Conservation (phyloP, 2,797 vertebrate genomes). For the Neomorphus geoffroyi region DNA sequence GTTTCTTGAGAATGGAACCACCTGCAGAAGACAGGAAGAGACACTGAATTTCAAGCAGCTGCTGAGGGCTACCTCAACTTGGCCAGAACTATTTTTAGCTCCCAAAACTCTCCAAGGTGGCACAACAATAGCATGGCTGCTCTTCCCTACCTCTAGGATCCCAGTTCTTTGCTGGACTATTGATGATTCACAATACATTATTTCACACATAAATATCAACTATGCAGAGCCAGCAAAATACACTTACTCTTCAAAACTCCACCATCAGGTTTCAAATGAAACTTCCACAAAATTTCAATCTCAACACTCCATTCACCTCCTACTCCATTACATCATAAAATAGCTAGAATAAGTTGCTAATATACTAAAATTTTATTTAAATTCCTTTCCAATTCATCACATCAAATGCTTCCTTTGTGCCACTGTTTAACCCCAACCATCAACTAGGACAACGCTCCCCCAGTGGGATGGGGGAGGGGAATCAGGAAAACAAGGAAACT, state of each 20-base stretch:
- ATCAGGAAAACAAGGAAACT: too few species aligned
- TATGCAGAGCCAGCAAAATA: background rate
- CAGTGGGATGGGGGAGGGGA: too few species aligned
- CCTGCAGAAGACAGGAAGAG: background rate
- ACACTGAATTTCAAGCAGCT: background rate
- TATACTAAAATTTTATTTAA: background rate
- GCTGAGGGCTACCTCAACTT: background rate
- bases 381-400: background rate
- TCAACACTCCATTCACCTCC: background rate
- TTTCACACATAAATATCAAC: background rate
- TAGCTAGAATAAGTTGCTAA: background rate
- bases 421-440: too few species aligned
- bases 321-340: background rate
- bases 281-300: background rate
- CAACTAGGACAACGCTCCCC: too few species aligned
- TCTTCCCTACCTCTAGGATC: too few species aligned
- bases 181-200: background rate
- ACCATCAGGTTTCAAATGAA: background rate
- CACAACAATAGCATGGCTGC: background rate
- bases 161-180: background rate
- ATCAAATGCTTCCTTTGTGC: background rate
- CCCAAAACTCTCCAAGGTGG: background rate
- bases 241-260: background rate
- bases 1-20: background rate
- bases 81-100: background rate